Conservation (phyloP, 2,113 vertebrate genomes). For the Ceuthmochares aereus region DNA sequence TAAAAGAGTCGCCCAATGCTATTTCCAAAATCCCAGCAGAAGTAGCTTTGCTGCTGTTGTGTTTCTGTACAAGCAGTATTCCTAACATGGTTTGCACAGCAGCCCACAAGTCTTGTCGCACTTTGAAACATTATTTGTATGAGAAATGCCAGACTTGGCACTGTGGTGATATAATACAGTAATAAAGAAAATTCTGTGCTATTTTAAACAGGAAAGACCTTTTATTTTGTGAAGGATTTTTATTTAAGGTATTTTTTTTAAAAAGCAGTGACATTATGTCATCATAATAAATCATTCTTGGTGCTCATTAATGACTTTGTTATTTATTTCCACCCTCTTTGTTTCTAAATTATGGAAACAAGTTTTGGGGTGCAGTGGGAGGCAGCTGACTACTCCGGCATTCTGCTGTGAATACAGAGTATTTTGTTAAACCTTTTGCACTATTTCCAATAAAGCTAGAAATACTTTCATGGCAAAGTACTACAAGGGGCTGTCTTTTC, state of each 20-base stretch:
- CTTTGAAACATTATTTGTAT: background rate
- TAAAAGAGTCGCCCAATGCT: background rate
- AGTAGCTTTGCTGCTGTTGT: background rate
- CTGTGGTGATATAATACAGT: slow-evolving; percentile 1
- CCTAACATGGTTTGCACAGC: background rate
- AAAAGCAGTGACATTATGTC: background rate
- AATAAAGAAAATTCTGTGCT: slow-evolving; percentile 29
- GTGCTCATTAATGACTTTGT: background rate
- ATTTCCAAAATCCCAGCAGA: background rate
- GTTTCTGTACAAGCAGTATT: background rate
- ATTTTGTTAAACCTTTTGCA: slow-evolving; percentile 26
- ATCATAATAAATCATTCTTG: slow-evolving; percentile 25
- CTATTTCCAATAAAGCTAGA: slow-evolving; percentile 21
- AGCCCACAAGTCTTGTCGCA: background rate
- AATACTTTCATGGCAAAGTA: slow-evolving; percentile 7
- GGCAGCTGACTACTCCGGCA: background rate
- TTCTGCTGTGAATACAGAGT: slow-evolving; percentile 15
- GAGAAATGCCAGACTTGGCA: slow-evolving; percentile 31
- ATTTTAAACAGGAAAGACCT: slow-evolving; percentile 10
- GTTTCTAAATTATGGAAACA: slow-evolving; percentile 37
- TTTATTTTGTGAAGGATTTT: slow-evolving; percentile 36
- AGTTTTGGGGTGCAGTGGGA: background rate
- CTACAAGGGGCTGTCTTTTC: background rate
- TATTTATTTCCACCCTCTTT: slow-evolving; percentile 28
- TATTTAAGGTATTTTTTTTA: slow-evolving; percentile 20